Conservation (phyloP, 2,888 invertebrate genomes). For the Galerucella calmariensis region DNA sequence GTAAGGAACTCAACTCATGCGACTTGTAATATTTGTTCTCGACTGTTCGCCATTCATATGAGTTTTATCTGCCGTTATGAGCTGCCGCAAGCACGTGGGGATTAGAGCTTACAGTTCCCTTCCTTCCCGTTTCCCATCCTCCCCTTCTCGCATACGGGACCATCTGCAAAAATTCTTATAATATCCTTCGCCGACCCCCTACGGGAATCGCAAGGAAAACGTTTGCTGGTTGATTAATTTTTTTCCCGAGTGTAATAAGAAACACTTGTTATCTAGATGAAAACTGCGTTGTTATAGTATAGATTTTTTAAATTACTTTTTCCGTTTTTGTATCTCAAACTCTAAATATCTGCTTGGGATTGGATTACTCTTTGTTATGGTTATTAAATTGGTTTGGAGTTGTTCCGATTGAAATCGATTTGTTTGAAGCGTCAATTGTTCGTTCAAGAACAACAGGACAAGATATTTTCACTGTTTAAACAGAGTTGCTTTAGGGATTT, state of each 20-base stretch:
- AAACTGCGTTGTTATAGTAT: not conserved
- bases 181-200: constrained; percentile 31
- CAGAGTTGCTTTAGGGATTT: no score
- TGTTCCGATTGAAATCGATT: not conserved
- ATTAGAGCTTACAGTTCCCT: constrained; percentile 47
- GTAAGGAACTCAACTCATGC: constrained; percentile 66
- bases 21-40: constrained; percentile 66
- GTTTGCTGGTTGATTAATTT: constrained; percentile 30
- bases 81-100: constrained; percentile 63
- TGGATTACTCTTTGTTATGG: not conserved
- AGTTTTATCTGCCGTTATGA: constrained; percentile 62
- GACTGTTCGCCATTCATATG: constrained; percentile 64
- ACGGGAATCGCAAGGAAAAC: constrained; percentile 27
- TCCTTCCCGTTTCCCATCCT: constrained; percentile 21
- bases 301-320: constrained; percentile 5
- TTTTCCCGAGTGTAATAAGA: constrained; percentile 28
- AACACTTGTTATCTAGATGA: constrained; percentile 20
- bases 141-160: constrained; percentile 45
- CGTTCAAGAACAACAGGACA: no score
- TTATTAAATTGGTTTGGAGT: not conserved
- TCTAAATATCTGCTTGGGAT: not conserved
- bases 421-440: no score
- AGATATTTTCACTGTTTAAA: no score
- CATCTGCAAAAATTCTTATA: constrained; percentile 48
- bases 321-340: not conserved